Evolutionary conservation across 2,888 invertebrate genomes (phyloP), one percentile per base, ranked within the genome.

Genomic region (Digitonthophagus gazella): DNA sequence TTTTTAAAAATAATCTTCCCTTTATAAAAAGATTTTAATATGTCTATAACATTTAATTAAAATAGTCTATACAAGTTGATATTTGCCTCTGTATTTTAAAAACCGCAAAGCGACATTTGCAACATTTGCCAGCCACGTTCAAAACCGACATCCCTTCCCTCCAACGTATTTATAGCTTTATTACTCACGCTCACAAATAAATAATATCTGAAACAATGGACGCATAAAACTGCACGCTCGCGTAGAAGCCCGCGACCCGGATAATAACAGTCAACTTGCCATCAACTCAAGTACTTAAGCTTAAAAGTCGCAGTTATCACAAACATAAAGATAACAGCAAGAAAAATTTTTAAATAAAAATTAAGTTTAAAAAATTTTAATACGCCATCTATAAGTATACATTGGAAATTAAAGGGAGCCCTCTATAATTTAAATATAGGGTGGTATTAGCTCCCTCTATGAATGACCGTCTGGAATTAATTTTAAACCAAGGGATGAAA

Each of bases 11-110:
- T n/a, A n/a, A n/a, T n/a, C n/a, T n/a, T n/a, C n/a, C n/a, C n/a
- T n/a, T n/a, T n/a, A n/a, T n/a, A n/a, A n/a, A n/a, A n/a, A n/a
- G n/a, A n/a, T n/a, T n/a, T n/a, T n/a, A n/a, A n/a, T n/a, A n/a
- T n/a, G n/a, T n/a, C n/a, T n/a, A n/a, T n/a, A n/a, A n/a, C n/a
- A n/a, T n/a, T n/a, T n/a, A n/a, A n/a, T n/a, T n/a, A n/a, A n/a
- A n/a, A n/a, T n/a, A n/a, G n/a, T n/a, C n/a, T n/a, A n/a, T 19
- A 63, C 65, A 68, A 68, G 65, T 68, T 68, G 58, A 58, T 65
- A 28, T 68, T 65, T 65, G 8, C 11, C 28, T 44, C 28, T 44
- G 28, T 11, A 6, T 44, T 3, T 1, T 11, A 44, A 44, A 44
- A 44, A 44, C 28, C 28, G 28, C 11, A 44, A 44, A 11, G 6